Percentiles rank a stretch among this genome's conserved stretches.
Evolutionary conservation across 2,888 invertebrate genomes (phyloP).

Genomic region (Heterodera filipjevi): DNA sequence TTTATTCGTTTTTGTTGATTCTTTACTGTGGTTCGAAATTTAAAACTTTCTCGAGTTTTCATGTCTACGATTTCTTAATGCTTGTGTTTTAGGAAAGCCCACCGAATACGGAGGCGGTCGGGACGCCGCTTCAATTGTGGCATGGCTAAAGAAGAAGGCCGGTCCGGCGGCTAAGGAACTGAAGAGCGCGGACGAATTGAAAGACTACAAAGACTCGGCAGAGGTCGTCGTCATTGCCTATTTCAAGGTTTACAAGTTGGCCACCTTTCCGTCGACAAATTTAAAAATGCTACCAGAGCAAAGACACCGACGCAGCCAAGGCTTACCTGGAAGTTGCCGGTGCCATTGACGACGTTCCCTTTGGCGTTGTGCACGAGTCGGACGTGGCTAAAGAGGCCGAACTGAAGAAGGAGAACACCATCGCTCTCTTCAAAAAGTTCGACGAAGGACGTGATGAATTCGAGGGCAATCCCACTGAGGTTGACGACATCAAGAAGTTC

Average conservation of each 20-base stretch:
- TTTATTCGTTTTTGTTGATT: too few species aligned
- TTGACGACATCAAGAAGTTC: constrained; percentile 56
- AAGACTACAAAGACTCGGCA: constrained; percentile 79
- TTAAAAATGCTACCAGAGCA: constrained; percentile 61
- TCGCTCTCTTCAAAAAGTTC: constrained; percentile 83
- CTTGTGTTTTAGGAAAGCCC: constrained; percentile 70
- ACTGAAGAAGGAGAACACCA: constrained; percentile 76
- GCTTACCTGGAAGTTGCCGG: constrained; percentile 81
- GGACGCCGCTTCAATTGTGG: constrained; percentile 85
- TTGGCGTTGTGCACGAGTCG: constrained; percentile 81
- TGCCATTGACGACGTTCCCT: constrained; percentile 83
- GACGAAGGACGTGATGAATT: constrained; percentile 63
- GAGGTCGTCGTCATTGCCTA: constrained; percentile 86
- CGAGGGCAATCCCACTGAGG: constrained; percentile 56
- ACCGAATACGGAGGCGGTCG: constrained; percentile 91
- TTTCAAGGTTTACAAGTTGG: constrained; percentile 71
- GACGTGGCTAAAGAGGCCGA: constrained; percentile 80
- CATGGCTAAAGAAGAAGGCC: constrained; percentile 94
- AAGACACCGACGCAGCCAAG: constrained; percentile 80
- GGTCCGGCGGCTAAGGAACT: constrained; percentile 89
- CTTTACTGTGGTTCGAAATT: too few species aligned
- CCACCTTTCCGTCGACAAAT: too few species aligned
- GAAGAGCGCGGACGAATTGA: constrained; percentile 78
- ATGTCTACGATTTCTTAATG: too few species aligned
- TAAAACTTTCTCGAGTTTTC: too few species aligned